These are phyloP conservation scores for Hylaeus volcanicus DNA, from an alignment of 1,140 invertebrate species.

Conservation along the genomic window DNA sequence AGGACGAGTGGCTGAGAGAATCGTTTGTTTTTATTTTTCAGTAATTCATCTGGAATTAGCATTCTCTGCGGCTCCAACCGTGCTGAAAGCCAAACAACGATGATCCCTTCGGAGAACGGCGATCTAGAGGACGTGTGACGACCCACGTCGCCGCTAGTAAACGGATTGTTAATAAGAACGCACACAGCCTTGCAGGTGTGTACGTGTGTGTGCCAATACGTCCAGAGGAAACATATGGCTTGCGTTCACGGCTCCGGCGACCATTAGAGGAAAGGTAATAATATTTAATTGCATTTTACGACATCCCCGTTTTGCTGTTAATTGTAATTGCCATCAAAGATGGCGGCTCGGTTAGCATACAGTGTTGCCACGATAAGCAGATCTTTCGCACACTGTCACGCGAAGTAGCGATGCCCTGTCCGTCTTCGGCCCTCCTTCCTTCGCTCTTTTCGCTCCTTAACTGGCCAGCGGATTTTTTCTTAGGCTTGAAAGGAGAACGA, in stretches of 20 bases:
- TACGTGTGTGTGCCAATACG: neutral
- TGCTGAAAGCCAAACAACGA: neutral
- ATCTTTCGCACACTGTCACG: constrained; percentile 52
- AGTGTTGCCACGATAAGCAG: constrained; percentile 59
- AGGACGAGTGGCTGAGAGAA: no score
- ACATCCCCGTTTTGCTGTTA: constrained; percentile 76
- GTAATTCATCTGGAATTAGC: no score
- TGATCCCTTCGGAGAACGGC: neutral
- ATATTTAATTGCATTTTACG: constrained; percentile 81
- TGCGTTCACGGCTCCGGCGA: constrained; percentile 64
- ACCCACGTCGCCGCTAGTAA: neutral
- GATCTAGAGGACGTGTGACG: neutral
- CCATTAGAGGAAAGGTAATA: constrained; percentile 75
- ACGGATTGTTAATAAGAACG: constrained; percentile 40
- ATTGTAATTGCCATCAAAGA: constrained; percentile 77
- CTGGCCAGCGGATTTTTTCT: neutral
- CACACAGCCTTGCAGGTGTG: neutral
- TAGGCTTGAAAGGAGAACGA: constrained; percentile 7
- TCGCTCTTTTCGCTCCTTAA: no score
- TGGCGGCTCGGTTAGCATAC: constrained; percentile 67
- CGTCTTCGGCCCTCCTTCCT: neutral
- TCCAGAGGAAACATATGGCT: constrained; percentile 27
- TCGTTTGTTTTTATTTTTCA: no score
- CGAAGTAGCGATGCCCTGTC: constrained; percentile 29
- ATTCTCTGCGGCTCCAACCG: neutral